Base-by-base conservation (phyloP, 2,113 vertebrate genomes). In the Pachyramphus minor region DNA sequence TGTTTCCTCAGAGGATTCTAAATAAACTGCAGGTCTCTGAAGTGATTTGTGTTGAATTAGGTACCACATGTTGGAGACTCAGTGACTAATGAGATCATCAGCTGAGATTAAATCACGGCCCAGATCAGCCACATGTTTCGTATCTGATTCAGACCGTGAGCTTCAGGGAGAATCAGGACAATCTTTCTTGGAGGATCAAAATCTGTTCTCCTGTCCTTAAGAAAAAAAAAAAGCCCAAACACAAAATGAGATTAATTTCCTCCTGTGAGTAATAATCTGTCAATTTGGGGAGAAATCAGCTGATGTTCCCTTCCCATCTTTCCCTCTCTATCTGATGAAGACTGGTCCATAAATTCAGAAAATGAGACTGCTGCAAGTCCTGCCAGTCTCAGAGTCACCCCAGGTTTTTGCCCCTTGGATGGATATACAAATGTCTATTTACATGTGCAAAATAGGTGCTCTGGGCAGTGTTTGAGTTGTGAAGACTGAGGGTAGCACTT, bases 11-110 rank as follows among this genome's bases (percentile, higher is more conserved):
- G 84, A 89, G 68, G 66, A 39, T 47, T 4, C 58, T 87, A 37
- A 90, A 87, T 60, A 86, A 91, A 88, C 91, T 69, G 60, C 52
- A 64, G 50, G 52, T 83, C 79, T 93, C 69, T 59, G 10, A 93
- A 92, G 80, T 66, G 44, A n/a, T n/a, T 77, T 89, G 72, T 68
- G 78, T 66, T 93, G 94, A 95, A 87, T 95, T 84, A 93, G 89
- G 81, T 75, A 69, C 78, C 89, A 81, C 94, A 82, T 94, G 89
- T 56, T 89, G 69, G 94, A 91, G 82, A 95, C 84, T 72, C 89
- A 42, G 5, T 87, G 87, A 93, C 94, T 97, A 96, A 96, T 95
- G 94, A 78, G 87, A 95, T 95, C 92, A 89, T 89, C 78, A 82
- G 67, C 74, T 16, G 2, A 77, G 96, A 97, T 97, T 89, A 93